Evolutionary conservation across 2,113 vertebrate genomes (phyloP).

Genomic region (Pampusana beccarii): DNA sequence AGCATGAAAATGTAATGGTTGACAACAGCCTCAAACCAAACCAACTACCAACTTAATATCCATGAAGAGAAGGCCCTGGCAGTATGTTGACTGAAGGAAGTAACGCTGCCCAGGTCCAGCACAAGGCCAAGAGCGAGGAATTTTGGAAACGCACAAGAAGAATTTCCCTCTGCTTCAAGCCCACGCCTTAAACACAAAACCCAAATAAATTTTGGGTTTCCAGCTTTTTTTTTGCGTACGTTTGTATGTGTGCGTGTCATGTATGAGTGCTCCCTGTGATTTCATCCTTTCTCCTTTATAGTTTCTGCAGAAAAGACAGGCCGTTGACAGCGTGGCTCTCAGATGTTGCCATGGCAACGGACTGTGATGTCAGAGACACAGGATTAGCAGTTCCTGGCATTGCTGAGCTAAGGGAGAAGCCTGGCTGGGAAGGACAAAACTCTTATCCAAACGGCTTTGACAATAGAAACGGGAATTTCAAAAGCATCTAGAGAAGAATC

Average conservation of each 20-base stretch:
- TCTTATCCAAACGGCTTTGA: not conserved
- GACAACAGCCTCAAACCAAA: not conserved
- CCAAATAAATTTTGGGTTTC: not conserved
- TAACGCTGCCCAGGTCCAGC: not conserved
- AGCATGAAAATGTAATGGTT: not conserved
- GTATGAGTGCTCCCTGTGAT: not conserved
- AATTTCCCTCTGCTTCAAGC: not conserved
- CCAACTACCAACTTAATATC: not conserved
- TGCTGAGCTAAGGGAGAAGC: not conserved
- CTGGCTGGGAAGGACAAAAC: constrained; percentile 2
- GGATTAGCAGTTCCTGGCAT: constrained; percentile 29
- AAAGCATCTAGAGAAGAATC: not conserved
- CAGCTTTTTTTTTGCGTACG: not conserved
- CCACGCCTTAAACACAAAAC: not conserved
- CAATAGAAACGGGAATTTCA: not conserved
- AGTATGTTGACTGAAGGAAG: not conserved
- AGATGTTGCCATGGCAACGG: not conserved
- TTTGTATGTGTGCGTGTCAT: not conserved
- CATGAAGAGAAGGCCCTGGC: not conserved
- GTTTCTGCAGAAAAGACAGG: not conserved
- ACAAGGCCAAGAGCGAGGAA: not conserved
- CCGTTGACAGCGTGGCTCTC: not conserved
- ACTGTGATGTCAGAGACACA: not conserved
- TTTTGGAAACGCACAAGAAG: not conserved
- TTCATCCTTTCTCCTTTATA: not conserved